Conservation (phyloP, 2,888 invertebrate species). For the Camptogramma bilineatum region DNA sequence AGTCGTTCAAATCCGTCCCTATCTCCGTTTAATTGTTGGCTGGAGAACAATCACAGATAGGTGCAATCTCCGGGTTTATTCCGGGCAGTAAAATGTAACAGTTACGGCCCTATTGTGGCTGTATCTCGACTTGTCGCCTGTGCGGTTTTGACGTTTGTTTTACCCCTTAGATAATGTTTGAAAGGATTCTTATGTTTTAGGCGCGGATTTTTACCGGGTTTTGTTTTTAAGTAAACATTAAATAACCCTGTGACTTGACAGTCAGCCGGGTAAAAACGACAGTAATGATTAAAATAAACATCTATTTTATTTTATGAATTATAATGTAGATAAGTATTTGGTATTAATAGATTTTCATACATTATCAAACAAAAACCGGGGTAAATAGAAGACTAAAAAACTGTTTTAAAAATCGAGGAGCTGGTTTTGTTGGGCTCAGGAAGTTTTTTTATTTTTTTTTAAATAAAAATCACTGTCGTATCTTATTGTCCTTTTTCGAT, state of each 20-base stretch:
- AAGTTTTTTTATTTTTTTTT: too few relatives aligned
- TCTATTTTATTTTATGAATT: not conserved
- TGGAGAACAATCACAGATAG: conserved; percentile 60
- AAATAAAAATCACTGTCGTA: too few relatives aligned
- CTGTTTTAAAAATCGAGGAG: too few relatives aligned
- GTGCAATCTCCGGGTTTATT: conserved; percentile 62
- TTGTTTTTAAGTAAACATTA: not conserved
- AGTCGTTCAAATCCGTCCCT: conserved; percentile 61
- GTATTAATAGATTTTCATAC: too few relatives aligned
- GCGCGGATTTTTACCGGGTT: not conserved
- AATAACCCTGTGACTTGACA: too few relatives aligned
- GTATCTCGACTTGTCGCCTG: conserved; percentile 61
- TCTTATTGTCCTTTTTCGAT: too few relatives aligned
- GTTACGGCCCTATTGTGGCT: conserved; percentile 72
- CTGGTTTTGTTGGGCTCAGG: too few relatives aligned
- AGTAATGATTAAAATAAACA: too few relatives aligned
- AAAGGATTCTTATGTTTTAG: conserved; percentile 4
- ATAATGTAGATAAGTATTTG: too few relatives aligned
- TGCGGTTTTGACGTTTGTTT: conserved; percentile 49
- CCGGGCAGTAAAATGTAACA: conserved; percentile 74
- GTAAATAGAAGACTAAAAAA: too few relatives aligned
- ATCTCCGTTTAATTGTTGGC: conserved; percentile 78
- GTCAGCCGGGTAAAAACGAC: too few relatives aligned
- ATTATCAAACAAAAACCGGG: too few relatives aligned
- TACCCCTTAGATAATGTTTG: conserved; percentile 19